phyloP scores from a whole-genome alignment of 2,797 vertebrate species.

The Huso huso region DNA sequence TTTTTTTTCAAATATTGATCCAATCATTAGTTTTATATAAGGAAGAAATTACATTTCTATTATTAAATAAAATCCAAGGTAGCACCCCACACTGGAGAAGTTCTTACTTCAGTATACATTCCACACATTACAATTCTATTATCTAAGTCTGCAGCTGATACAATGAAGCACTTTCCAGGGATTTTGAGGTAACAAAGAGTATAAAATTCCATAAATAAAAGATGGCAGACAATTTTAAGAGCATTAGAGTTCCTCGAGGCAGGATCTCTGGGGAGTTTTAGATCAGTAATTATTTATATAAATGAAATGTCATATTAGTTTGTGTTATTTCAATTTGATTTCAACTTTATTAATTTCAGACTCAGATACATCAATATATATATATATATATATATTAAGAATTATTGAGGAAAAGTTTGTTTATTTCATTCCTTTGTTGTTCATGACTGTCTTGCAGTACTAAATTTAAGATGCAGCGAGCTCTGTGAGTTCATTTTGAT shows the following conservation, averaged over 20 bases:
- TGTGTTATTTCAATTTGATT: constrained; percentile 42
- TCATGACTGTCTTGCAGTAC: no score
- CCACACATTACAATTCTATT: constrained; percentile 32
- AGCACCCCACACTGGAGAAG: constrained; percentile 16
- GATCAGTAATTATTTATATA: constrained; percentile 65
- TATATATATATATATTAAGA: constrained; percentile 12
- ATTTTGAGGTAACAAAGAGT: constrained; percentile 37
- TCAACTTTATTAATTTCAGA: constrained; percentile 22
- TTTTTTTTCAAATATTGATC: constrained; percentile 33
- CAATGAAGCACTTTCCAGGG: constrained; percentile 6
- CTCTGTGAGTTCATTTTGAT: no score
- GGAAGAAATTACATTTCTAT: constrained; percentile 34
- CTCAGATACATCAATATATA: constrained; percentile 12
- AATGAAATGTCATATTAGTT: constrained; percentile 65
- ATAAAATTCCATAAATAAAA: constrained; percentile 55
- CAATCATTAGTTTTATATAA: constrained; percentile 29
- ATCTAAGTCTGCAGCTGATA: constrained; percentile 18
- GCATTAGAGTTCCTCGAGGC: constrained; percentile 63
- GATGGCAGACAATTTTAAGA: constrained; percentile 60
- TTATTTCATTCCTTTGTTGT: no score
- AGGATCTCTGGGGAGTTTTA: constrained; percentile 54
- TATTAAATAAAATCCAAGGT: constrained; percentile 33
- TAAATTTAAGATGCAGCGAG: no score
- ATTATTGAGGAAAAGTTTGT: no score
- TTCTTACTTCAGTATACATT: constrained; percentile 21